Percentiles rank a stretch among this genome's conserved stretches.
Conservation (phyloP, 2,113 vertebrate species). For the Gorsachius goisagi region DNA sequence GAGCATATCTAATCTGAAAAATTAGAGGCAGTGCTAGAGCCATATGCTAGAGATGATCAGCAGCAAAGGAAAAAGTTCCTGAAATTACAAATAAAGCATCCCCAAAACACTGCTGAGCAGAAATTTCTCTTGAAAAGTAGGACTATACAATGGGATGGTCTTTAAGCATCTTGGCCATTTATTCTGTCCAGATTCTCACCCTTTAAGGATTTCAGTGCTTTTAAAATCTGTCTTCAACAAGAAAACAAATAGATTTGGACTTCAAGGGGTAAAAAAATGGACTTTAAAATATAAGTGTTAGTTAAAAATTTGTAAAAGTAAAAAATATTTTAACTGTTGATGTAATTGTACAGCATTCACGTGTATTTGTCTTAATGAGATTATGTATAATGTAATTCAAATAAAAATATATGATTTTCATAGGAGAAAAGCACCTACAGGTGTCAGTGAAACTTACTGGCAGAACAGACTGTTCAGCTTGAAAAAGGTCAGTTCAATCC, state of each 20-base stretch:
- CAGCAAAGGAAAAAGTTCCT: not conserved
- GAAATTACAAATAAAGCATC: not conserved
- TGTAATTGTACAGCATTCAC: not conserved
- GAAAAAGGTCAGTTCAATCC: not conserved
- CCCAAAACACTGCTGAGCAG: not conserved
- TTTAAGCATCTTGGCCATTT: not conserved
- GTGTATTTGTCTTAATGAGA: not conserved
- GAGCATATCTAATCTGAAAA: not conserved
- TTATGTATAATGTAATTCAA: not conserved
- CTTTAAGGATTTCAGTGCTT: not conserved
- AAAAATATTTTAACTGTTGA: not conserved
- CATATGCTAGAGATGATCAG: not conserved
- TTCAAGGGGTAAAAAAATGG: not conserved
- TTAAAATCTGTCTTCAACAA: not conserved
- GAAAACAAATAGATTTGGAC: not conserved
- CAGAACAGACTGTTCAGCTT: not conserved
- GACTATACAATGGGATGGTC: not conserved
- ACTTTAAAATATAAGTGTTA: not conserved
- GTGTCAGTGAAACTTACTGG: not conserved
- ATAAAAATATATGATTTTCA: not conserved
- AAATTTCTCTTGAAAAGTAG: not conserved
- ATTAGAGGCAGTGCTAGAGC: not conserved
- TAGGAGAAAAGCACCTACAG: not conserved
- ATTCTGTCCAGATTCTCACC: not conserved
- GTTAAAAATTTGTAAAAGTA: not conserved